These are phyloP conservation scores for Melieria omissa DNA, from an alignment of 2,888 invertebrate species.

Conservation along the genomic window DNA sequence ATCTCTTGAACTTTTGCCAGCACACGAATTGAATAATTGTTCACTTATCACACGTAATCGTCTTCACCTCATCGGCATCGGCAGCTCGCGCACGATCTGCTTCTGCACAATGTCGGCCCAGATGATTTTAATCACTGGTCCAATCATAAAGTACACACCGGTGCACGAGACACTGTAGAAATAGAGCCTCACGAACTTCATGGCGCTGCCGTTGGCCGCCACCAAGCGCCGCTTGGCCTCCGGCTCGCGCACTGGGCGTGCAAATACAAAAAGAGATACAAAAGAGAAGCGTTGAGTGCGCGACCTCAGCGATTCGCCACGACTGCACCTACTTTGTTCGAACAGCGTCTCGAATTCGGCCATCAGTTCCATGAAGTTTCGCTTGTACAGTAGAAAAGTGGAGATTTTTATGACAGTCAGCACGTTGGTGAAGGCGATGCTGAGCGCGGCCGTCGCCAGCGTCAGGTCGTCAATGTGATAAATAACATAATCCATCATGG, in stretches of 20 bases:
- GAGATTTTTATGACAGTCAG: constrained; percentile 59
- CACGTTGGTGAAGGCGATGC: constrained; percentile 58
- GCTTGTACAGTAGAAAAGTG: constrained; percentile 57
- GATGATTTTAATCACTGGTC: constrained; percentile 54
- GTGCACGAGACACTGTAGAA: constrained; percentile 54
- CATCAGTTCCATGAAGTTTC: constrained; percentile 54
- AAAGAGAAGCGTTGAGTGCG: background rate
- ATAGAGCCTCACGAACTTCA: constrained; percentile 52
- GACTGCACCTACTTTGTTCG: constrained; percentile 39
- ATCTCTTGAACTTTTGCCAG: too few species aligned
- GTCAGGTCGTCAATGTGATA: constrained; percentile 56
- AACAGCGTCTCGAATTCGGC: constrained; percentile 54
- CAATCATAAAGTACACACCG: constrained; percentile 58
- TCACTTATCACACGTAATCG: background rate
- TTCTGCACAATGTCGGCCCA: constrained; percentile 44
- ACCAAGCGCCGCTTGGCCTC: constrained; percentile 44
- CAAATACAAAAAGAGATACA: background rate
- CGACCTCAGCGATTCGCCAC: background rate
- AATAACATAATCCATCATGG: constrained; percentile 55
- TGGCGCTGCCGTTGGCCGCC: constrained; percentile 50
- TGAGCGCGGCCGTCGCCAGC: constrained; percentile 58
- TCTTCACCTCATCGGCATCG: constrained; percentile 62
- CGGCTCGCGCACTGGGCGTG: constrained; percentile 43
- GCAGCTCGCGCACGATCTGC: constrained; percentile 49
- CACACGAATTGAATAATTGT: too few species aligned